Conservation (phyloP, 2,797 vertebrate genomes). For the Notolepis coatsorum region DNA sequence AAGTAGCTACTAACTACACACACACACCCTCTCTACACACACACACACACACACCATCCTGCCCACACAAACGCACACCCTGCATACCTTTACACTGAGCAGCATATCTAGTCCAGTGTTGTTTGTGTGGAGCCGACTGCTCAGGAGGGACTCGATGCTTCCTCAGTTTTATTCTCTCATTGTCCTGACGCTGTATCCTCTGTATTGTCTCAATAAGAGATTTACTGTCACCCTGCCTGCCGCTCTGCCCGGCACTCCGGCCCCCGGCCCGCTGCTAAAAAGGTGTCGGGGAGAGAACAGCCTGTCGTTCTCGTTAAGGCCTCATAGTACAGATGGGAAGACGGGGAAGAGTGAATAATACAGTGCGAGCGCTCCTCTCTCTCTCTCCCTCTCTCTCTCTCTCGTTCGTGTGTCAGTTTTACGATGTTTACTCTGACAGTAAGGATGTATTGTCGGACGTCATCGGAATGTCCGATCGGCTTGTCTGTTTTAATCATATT, state of each 20-base stretch:
- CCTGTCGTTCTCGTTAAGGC: conserved; percentile 80
- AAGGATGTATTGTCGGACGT: not conserved
- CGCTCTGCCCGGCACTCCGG: too few species aligned
- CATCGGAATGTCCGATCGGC: too few species aligned
- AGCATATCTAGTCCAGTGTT: conserved; percentile 51
- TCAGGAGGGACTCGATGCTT: conserved; percentile 77
- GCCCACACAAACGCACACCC: conserved; percentile 11
- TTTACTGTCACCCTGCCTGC: conserved; percentile 74
- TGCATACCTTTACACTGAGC: conserved; percentile 47
- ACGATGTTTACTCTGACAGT: not conserved
- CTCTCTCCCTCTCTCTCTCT: too few species aligned
- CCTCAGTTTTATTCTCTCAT: conserved; percentile 86
- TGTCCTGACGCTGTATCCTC: conserved; percentile 86
- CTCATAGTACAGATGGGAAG: conserved; percentile 40
- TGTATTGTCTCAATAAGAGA: conserved; percentile 86
- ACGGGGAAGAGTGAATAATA: not conserved
- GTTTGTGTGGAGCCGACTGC: conserved; percentile 57
- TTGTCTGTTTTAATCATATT: not conserved
- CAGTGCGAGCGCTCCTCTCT: not conserved
- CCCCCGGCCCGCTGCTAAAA: conserved; percentile 76
- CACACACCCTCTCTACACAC: conserved; percentile 15
- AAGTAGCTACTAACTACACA: not conserved
- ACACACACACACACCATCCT: not conserved
- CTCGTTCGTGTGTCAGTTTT: not conserved
- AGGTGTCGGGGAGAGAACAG: conserved; percentile 78